Evolutionary conservation across 2,888 invertebrate species (phyloP).

Genomic region (Drosophila silvestris): DNA sequence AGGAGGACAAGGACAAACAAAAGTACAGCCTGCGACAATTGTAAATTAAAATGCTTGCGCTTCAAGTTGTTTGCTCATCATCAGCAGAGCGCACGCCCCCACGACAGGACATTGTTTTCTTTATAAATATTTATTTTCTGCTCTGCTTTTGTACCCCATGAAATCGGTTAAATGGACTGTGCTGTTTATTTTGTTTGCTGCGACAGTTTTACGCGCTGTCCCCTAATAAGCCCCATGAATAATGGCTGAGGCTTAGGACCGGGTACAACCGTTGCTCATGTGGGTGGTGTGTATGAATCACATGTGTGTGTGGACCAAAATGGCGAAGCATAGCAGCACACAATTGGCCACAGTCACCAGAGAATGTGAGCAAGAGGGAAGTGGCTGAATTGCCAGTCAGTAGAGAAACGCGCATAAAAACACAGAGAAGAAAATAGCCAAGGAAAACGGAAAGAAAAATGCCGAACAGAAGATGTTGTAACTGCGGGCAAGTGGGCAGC

Average conservation of each 20-base stretch:
- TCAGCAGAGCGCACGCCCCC: slow-evolving; percentile 63
- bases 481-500: slow-evolving; percentile 44
- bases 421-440: slow-evolving; percentile 31
- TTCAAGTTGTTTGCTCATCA: slow-evolving; percentile 72
- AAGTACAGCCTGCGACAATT: slow-evolving; percentile 57
- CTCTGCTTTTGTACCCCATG: slow-evolving; percentile 48
- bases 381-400: slow-evolving; percentile 24
- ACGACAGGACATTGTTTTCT: slow-evolving; percentile 68
- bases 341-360: slow-evolving; percentile 40
- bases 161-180: slow-evolving; percentile 81
- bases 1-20: slow-evolving; percentile 3
- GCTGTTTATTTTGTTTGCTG: slow-evolving; percentile 55
- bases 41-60: slow-evolving; percentile 59
- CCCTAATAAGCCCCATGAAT: slow-evolving; percentile 72
- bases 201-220: slow-evolving; percentile 66
- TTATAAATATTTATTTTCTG: slow-evolving; percentile 75
- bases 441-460: slow-evolving; percentile 42
- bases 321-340: slow-evolving; percentile 37
- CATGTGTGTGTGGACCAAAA: slow-evolving; percentile 43
- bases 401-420: slow-evolving; percentile 23
- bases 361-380: not conserved
- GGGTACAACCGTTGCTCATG: slow-evolving; percentile 29
- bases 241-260: slow-evolving; percentile 55
- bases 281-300: slow-evolving; percentile 30
- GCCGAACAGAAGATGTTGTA: slow-evolving; percentile 53